phyloP scores from a whole-genome alignment of 2,888 invertebrate species.

The Keiferia lycopersicella region DNA sequence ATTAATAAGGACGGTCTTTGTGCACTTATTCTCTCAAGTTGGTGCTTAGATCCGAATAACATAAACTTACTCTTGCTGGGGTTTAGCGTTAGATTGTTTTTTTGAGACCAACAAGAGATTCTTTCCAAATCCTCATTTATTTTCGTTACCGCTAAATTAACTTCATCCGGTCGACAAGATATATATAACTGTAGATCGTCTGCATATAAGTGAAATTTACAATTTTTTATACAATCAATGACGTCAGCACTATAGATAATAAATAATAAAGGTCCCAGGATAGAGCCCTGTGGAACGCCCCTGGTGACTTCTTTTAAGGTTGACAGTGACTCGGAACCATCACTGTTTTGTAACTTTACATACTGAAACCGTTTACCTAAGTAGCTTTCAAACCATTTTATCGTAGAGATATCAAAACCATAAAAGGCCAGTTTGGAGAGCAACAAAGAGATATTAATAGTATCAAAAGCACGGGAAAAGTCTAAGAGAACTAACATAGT shows the following conservation, averaged over 20 bases:
- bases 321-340: slow-evolving; percentile 4
- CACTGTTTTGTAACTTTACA: background rate
- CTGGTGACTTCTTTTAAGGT: background rate
- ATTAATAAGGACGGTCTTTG: background rate
- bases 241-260: slow-evolving; percentile 17
- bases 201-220: slow-evolving; percentile 13
- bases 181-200: slow-evolving; percentile 16
- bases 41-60: background rate
- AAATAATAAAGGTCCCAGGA: slow-evolving; percentile 12
- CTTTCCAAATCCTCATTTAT: slow-evolving; percentile 9
- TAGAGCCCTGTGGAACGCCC: slow-evolving; percentile 15
- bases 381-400: background rate
- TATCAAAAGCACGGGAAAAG: slow-evolving; percentile 35
- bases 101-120: background rate
- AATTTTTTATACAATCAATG: slow-evolving; percentile 7
- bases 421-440: slow-evolving; percentile 10
- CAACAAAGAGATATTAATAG: slow-evolving; percentile 30
- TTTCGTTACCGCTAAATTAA: background rate
- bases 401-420: background rate
- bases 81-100: background rate
- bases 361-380: slow-evolving; percentile 11
- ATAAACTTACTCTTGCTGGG: slow-evolving; percentile 16
- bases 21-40: background rate
- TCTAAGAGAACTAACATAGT: slow-evolving; percentile 30
- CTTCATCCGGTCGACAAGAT: slow-evolving; percentile 10